These are phyloP conservation scores for Galemys pyrenaicus DNA, from an alignment of 2,113 vertebrate genomes.

Conservation along the genomic window DNA sequence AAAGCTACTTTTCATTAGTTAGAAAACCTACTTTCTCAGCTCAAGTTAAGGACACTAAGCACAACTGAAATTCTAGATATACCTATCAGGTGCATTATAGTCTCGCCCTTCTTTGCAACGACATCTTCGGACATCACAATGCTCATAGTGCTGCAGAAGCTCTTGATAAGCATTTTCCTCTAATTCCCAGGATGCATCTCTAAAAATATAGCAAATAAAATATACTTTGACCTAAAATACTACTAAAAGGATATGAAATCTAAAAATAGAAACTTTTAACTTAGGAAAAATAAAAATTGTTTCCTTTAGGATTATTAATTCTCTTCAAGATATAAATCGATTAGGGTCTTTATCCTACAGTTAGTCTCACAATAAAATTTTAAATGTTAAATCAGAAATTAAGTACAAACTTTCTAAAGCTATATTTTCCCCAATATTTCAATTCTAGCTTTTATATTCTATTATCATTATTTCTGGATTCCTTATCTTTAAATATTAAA, in stretches of 20 bases:
- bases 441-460: conserved; percentile 8
- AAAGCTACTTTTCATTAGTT: not conserved
- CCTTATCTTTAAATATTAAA: conserved; percentile 5
- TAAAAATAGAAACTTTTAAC: conserved; percentile 29
- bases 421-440: conserved; percentile 42
- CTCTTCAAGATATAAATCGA: conserved; percentile 1
- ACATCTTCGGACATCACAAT: conserved; percentile 91
- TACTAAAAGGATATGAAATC: conserved; percentile 30
- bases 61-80: conserved; percentile 49
- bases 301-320: not conserved
- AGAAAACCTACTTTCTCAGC: not conserved
- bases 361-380: conserved; percentile 45
- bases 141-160: conserved; percentile 91
- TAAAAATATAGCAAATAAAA: conserved; percentile 77
- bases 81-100: conserved; percentile 91
- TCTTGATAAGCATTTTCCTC: conserved; percentile 96
- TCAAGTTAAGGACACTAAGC: conserved; percentile 1
- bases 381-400: conserved; percentile 48
- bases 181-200: conserved; percentile 99
- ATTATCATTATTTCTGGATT: conserved; percentile 11
- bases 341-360: not conserved
- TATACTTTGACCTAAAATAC: not conserved
- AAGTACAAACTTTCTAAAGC: conserved; percentile 19
- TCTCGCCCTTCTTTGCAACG: conserved; percentile 89
- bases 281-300: not conserved